These are phyloP conservation scores for Thripadectes ignobilis DNA, from an alignment of 2,797 vertebrate genomes.

Conservation along the genomic window DNA sequence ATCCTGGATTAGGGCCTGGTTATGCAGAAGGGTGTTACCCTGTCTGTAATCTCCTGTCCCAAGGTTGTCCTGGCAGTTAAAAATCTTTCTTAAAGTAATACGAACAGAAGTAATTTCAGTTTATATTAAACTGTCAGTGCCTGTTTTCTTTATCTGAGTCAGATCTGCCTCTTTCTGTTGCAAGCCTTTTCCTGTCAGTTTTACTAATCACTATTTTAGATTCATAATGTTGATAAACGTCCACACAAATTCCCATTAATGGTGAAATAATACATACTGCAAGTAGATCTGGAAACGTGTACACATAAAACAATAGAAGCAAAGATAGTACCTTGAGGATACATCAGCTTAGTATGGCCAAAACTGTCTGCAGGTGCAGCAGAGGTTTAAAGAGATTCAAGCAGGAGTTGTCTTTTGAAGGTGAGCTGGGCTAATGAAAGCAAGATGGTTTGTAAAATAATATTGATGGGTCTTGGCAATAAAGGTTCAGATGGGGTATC, in stretches of 20 bases:
- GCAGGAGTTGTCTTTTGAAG: background rate
- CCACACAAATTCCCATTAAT: background rate
- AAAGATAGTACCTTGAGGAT: background rate
- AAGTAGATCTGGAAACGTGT: background rate
- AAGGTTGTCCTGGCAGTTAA: background rate
- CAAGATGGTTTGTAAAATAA: background rate
- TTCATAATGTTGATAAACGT: background rate
- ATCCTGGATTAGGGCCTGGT: background rate
- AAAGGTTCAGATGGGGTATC: background rate
- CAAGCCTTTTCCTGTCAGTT: slow-evolving; percentile 10
- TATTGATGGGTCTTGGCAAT: background rate
- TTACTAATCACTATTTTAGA: background rate
- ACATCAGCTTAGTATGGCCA: background rate
- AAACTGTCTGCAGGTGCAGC: background rate
- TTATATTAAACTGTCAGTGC: background rate
- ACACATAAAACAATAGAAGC: background rate
- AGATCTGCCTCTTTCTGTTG: background rate
- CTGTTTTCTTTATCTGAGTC: background rate
- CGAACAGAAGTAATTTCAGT: background rate
- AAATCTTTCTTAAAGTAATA: background rate
- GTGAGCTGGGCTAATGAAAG: background rate
- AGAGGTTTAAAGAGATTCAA: background rate
- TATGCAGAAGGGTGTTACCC: background rate
- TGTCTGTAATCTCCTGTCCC: background rate
- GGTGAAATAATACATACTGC: background rate